phyloP scores from a whole-genome alignment of 1,140 invertebrate species.

The Drosophila watanabei region DNA sequence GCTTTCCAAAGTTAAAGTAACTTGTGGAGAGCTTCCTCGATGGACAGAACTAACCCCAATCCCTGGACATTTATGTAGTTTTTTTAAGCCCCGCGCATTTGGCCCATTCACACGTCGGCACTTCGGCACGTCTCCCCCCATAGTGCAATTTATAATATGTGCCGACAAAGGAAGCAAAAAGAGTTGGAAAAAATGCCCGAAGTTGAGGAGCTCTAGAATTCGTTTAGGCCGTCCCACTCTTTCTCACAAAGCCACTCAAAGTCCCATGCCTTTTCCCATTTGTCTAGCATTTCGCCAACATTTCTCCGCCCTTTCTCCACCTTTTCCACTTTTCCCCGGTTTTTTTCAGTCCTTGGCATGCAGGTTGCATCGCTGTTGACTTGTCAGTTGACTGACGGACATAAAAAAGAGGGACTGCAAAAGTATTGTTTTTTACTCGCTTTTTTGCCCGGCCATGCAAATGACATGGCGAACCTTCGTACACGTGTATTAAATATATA shows the following conservation, averaged over 20 bases:
- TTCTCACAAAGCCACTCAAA: conserved; percentile 37
- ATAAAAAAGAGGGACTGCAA: conserved; percentile 28
- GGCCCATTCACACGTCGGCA: conserved; percentile 76
- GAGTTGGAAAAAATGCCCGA: conserved; percentile 30
- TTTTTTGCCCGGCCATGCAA: conserved; percentile 54
- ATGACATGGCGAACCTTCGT: conserved; percentile 55
- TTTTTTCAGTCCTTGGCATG: conserved; percentile 40
- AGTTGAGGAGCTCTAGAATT: conserved; percentile 52
- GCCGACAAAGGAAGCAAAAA: conserved; percentile 48
- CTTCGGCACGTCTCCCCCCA: conserved; percentile 62
- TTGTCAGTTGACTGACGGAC: conserved; percentile 59
- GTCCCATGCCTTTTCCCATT: conserved; percentile 15
- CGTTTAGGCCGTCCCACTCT: conserved; percentile 39
- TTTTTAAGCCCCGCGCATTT: conserved; percentile 46
- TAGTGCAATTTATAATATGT: conserved; percentile 77
- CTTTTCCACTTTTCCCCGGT: not conserved
- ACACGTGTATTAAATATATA: conserved; percentile 30
- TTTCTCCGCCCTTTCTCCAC: conserved; percentile 22
- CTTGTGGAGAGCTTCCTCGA: conserved; percentile 10
- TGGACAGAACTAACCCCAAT: conserved; percentile 44
- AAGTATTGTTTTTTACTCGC: conserved; percentile 23
- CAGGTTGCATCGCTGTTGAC: conserved; percentile 73
- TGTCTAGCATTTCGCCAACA: conserved; percentile 31
- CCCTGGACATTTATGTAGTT: conserved; percentile 49
- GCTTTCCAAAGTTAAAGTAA: not conserved